Conservation (phyloP, 2,888 invertebrate species). For the Leptura quadrifasciata region DNA sequence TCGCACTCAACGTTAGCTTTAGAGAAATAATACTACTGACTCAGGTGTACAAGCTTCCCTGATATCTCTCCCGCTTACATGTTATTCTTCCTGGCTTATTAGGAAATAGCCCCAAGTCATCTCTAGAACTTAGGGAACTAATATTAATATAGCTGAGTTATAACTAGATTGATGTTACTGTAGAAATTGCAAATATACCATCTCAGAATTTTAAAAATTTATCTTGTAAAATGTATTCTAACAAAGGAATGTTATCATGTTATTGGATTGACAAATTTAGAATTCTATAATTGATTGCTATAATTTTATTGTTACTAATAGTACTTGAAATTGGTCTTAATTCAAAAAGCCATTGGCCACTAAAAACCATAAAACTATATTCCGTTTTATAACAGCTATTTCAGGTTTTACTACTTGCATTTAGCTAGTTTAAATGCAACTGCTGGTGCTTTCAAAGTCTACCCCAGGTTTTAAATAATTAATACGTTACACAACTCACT, state of each 20-base stretch:
- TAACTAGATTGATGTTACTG: conserved; percentile 21
- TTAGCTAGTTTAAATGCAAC: neutral
- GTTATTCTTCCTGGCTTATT: conserved; percentile 48
- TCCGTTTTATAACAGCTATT: neutral
- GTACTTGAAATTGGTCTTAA: neutral
- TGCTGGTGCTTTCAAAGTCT: neutral
- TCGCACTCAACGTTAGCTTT: neutral
- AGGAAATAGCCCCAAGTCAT: conserved; percentile 39
- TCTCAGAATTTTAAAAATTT: neutral
- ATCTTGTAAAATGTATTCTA: neutral
- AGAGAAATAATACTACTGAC: neutral
- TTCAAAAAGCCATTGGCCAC: neutral
- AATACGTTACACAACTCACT: no score
- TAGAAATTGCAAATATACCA: conserved; percentile 4
- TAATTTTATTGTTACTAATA: neutral
- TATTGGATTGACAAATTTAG: no score
- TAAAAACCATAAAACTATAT: neutral
- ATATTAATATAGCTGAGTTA: conserved; percentile 44
- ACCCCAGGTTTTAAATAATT: neutral
- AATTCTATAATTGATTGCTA: neutral
- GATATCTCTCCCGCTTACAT: conserved; percentile 23
- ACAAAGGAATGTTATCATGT: neutral
- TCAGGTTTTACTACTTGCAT: neutral
- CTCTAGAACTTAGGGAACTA: conserved; percentile 34
- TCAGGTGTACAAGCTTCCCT: conserved; percentile 9